Base-by-base conservation (phyloP, 2,113 vertebrate genomes). In the Nibea coibor region DNA sequence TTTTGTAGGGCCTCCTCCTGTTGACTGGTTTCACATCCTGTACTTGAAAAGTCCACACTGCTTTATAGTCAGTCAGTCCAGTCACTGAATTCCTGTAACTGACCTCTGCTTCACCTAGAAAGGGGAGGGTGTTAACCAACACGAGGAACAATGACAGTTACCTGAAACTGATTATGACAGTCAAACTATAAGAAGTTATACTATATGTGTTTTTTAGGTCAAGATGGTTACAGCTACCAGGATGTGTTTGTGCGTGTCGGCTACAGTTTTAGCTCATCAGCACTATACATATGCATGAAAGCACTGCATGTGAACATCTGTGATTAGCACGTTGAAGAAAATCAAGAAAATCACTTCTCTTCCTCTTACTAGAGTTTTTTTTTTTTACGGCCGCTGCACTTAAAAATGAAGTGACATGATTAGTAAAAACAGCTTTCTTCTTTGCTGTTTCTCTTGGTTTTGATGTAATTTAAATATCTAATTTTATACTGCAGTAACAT, bases 81-180 rank as follows among this genome's bases (percentile, higher is more conserved):
- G 43, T 65, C 42, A 62, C 43, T 16, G 82, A 80, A 50, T 56
- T 19, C 20, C 54, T 65, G 53, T 42, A 35, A 35, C 66, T 57
- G 84, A 86, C 74, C 68, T 74, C 31, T 28, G 58, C 26, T 81
- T 75, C 35, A 79, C 56, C 74, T 47, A 3, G 10, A 17, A 10
- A 67, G 54, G 16, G 14, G 14, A 20, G 4, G 10, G 65, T 15
- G 47, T 42, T 58, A 45, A 31, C 10, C 53, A 26, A 17, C 22
- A 50, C 0, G n/a, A n/a, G 28, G 42, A 69, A 45, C 14, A 26
- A 39, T 28, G 11, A 73, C 50, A 74, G 12, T 4, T 3, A 28
- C 53, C 1, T 51, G 7, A 42, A 71, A 22, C n/a, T 64, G 26
- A 62, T 56, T 0, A n/a, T 39, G 26, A n/a, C 4, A 53, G 19